Evolutionary conservation across 2,113 vertebrate genomes (phyloP), one percentile per base, ranked within the genome.

Genomic region (Oryzias curvinotus): DNA sequence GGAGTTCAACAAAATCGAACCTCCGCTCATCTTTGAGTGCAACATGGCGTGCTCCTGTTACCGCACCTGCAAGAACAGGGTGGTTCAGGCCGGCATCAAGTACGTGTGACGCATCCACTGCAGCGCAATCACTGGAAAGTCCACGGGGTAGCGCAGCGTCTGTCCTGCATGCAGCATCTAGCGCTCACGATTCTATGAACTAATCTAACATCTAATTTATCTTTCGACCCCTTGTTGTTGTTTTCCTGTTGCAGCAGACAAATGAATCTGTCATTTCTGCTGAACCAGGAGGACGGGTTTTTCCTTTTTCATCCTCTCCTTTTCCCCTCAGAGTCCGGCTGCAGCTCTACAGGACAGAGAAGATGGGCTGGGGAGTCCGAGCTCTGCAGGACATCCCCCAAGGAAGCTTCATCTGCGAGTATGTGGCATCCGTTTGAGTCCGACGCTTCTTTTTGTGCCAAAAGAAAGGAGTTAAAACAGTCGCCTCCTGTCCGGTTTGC

Each of bases 331-430:
- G 95, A 88, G 95, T 97, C 15, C 93, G 95, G 14, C 88, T 96
- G 21, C 95, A 97, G 91, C 92, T 96, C 13, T 97, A 97, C 82
- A 92, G 95, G 14, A 97, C 95, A 0, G 95, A 94, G 79, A 96
- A 97, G 85, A 97, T 96, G 95, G 95, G 95, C 28, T 97, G 95
- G 95, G 95, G 95, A 0, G 95, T 96, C 46, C 82, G 95, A 10
- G 95, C 95, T 2, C 84, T 96, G 73, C 95, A 96, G 82, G 93
- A 95, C 52, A 96, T 97, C 58, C 95, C 94, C 5, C 95, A 95
- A 61, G 95, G 95, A 5, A 95, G 94, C 68, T 97, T 96, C 89
- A 97, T 97, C 87, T 96, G 95, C 93, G 95, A 97, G 95, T 97
- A 77, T 90, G 94, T 79, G 16, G 17, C 5, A 1, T 0, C 2